A percentile compares a stretch with the other conserved stretches of the same genome.
These are phyloP conservation scores for Drosophila parvula DNA, from an alignment of 1,140 invertebrate species.

Conservation along the genomic window DNA sequence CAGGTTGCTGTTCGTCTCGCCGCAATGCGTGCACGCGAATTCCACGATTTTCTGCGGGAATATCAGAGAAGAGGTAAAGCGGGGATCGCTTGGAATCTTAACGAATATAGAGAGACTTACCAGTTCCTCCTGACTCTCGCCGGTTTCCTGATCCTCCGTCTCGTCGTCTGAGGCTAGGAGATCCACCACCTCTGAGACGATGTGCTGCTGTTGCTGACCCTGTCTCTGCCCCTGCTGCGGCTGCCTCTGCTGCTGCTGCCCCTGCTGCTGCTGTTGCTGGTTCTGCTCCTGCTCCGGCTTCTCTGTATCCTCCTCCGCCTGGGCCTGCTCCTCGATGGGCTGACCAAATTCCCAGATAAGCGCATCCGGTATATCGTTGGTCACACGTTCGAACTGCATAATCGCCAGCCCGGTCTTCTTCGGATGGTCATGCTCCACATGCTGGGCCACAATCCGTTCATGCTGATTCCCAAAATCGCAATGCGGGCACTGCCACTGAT, in stretches of 20 bases:
- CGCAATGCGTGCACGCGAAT: slow-evolving; percentile 56
- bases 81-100: no score
- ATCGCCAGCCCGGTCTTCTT: slow-evolving; percentile 2
- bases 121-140: slow-evolving; percentile 7
- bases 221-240: no score
- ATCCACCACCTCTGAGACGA: slow-evolving; percentile 45
- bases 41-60: slow-evolving; percentile 20
- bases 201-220: no score
- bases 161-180: slow-evolving; percentile 58
- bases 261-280: background rate
- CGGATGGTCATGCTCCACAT: slow-evolving; percentile 21
- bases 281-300: background rate
- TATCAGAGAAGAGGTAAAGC: background rate
- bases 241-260: no score
- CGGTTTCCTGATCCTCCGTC: background rate
- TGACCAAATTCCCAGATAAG: slow-evolving; percentile 29
- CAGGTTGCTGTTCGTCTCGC: slow-evolving; percentile 18
- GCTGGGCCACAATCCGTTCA: slow-evolving; percentile 24
- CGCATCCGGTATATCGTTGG: slow-evolving; percentile 34
- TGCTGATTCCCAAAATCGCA: background rate
- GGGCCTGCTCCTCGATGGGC: background rate
- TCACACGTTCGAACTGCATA: slow-evolving; percentile 43
- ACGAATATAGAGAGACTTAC: background rate
- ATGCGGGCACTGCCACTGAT: slow-evolving; percentile 45
- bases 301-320: no score